These are phyloP conservation scores for Eriosoma lanigerum DNA, from an alignment of 1,140 invertebrate species.

Conservation along the genomic window DNA sequence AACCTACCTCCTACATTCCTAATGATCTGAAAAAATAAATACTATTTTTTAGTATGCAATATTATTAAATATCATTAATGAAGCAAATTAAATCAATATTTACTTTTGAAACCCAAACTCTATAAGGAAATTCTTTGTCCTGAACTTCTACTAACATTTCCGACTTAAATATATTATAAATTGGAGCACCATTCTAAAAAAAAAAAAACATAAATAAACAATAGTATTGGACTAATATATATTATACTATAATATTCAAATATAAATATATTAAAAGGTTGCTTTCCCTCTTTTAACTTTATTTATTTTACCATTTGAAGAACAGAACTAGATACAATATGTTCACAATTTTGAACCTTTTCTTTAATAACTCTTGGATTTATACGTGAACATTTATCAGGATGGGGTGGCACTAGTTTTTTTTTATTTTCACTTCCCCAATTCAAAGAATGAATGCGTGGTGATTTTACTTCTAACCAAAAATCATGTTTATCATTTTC, in stretches of 20 bases:
- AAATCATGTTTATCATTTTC: slow-evolving; percentile 37
- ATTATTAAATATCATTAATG: neutral
- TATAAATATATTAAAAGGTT: no score
- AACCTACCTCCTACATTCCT: slow-evolving; percentile 38
- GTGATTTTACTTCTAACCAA: slow-evolving; percentile 18
- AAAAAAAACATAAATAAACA: no score
- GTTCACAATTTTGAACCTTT: slow-evolving; percentile 31
- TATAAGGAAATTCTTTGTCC: slow-evolving; percentile 45
- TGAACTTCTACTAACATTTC: slow-evolving; percentile 41
- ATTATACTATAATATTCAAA: no score
- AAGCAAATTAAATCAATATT: neutral
- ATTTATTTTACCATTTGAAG: slow-evolving; percentile 21
- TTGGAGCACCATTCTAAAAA: slow-evolving; percentile 30
- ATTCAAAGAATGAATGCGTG: slow-evolving; percentile 36
- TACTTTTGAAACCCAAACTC: slow-evolving; percentile 49
- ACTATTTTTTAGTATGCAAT: neutral
- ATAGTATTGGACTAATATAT: no score
- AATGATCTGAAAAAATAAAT: neutral
- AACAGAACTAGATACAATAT: neutral
- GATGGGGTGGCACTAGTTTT: slow-evolving; percentile 13
- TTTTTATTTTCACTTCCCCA: slow-evolving; percentile 42
- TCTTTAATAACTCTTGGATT: slow-evolving; percentile 20
- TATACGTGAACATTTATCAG: neutral
- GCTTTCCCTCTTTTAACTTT: no score
- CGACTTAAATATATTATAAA: slow-evolving; percentile 40